These are phyloP conservation scores for Daubentonia madagascariensis DNA, from an alignment of 2,113 vertebrate species.

Conservation along the genomic window DNA sequence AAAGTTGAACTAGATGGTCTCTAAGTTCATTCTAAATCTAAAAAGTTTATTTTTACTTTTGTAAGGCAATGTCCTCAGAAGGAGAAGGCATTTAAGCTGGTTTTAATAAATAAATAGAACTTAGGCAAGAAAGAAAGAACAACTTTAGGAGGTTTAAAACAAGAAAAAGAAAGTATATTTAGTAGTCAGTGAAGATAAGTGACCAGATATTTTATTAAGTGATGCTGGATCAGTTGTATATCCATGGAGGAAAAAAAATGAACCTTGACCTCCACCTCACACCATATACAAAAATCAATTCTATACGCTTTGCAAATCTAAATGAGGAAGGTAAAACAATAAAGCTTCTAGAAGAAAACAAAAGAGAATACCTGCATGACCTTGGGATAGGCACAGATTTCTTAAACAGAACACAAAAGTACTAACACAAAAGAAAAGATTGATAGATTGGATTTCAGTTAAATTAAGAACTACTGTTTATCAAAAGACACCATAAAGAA, in stretches of 20 bases:
- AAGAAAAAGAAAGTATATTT: conserved; percentile 9
- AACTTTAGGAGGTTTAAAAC: not conserved
- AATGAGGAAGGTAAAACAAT: not conserved
- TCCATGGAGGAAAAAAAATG: not conserved
- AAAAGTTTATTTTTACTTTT: conserved; percentile 17
- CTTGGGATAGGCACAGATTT: not conserved
- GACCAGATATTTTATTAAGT: conserved; percentile 24
- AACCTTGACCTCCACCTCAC: not conserved
- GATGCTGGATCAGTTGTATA: not conserved
- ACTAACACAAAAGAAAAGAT: not conserved
- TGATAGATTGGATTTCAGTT: conserved; percentile 1
- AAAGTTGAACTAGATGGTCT: not conserved
- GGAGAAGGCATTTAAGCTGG: not conserved
- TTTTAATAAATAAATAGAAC: not conserved
- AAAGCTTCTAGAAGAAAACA: conserved; percentile 17
- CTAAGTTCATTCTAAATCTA: not conserved
- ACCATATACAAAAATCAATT: not conserved
- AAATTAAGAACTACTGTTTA: not conserved
- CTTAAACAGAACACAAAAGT: not conserved
- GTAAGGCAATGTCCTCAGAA: not conserved
- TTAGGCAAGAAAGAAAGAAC: not conserved
- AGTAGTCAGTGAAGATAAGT: not conserved
- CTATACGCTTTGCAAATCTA: not conserved
- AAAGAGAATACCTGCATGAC: not conserved
- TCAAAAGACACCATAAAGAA: not conserved